A percentile compares a stretch with the other conserved stretches of the same genome.
Conservation (phyloP, 1,140 invertebrate genomes). For the Drosophila willistoni region DNA sequence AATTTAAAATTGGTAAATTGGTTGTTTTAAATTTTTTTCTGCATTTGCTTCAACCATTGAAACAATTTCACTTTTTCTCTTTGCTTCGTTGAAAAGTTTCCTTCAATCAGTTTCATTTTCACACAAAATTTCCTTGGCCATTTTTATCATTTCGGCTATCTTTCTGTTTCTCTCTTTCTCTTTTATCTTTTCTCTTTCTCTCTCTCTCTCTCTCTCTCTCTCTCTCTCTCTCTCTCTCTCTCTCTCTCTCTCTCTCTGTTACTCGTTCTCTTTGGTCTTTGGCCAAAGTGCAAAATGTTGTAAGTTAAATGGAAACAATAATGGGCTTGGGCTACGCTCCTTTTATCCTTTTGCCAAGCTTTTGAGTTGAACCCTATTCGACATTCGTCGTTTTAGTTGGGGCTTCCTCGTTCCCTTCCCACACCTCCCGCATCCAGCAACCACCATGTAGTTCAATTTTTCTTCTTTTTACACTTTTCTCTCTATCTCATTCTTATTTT, state of each 20-base stretch:
- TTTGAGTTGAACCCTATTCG: constrained; percentile 18
- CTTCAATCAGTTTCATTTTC: constrained; percentile 76
- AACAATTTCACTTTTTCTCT: constrained; percentile 41
- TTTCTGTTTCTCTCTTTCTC: constrained; percentile 43
- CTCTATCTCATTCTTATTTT: constrained; percentile 27
- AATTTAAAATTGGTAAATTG: neutral
- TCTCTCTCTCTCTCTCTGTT: constrained; percentile 16
- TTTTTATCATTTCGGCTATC: constrained; percentile 47
- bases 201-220: constrained; percentile 15
- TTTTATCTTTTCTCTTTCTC: neutral
- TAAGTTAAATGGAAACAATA: constrained; percentile 82
- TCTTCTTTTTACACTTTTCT: neutral
- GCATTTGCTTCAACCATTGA: constrained; percentile 16
- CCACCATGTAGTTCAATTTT: neutral
- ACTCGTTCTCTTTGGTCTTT: constrained; percentile 50
- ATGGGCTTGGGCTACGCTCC: constrained; percentile 54
- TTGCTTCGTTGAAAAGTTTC: constrained; percentile 19
- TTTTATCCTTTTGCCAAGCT: constrained; percentile 4
- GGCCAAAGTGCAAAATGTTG: constrained; percentile 77
- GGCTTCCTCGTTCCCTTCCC: neutral
- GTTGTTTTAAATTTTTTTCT: neutral
- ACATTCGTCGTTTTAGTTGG: constrained; percentile 16
- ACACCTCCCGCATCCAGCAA: too few relatives aligned
- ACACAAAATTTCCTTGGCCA: constrained; percentile 71
- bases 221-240: constrained; percentile 13